Percentiles rank a stretch among this genome's conserved stretches.
Conservation (phyloP, 2,113 vertebrate species). For the Numida meleagris region DNA sequence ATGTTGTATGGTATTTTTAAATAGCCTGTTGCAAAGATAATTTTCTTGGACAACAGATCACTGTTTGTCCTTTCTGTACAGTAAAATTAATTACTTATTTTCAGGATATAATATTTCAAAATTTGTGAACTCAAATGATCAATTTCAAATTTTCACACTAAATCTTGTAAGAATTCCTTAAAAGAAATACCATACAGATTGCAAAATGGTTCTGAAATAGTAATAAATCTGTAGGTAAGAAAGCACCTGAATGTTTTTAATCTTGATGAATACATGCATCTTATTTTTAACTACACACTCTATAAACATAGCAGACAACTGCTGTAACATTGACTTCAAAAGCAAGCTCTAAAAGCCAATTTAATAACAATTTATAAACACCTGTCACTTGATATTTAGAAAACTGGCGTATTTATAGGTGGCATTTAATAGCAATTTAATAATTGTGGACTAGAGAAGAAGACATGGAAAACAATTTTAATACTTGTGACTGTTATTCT, state of each 20-base stretch:
- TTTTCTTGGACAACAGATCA: background rate
- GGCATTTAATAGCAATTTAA: slow-evolving; percentile 1
- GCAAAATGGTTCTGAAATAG: background rate
- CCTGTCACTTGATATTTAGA: slow-evolving; percentile 17
- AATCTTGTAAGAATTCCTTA: background rate
- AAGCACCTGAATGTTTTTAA: background rate
- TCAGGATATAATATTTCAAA: background rate
- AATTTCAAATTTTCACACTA: background rate
- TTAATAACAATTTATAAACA: slow-evolving; percentile 25
- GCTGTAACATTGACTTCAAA: background rate
- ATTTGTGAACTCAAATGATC: background rate
- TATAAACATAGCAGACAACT: background rate
- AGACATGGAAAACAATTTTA: background rate
- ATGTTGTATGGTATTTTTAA: background rate
- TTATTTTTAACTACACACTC: slow-evolving; percentile 17
- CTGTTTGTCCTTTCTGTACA: background rate
- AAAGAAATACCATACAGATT: background rate
- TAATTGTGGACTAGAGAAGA: background rate
- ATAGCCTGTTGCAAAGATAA: background rate
- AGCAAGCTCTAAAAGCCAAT: background rate
- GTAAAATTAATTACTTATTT: background rate
- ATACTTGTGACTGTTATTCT: background rate
- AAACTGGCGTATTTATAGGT: background rate
- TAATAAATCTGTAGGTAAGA: background rate
- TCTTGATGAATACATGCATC: background rate